phyloP scores from a whole-genome alignment of 2,888 invertebrate genomes.

The Sminthurinus aureus region DNA sequence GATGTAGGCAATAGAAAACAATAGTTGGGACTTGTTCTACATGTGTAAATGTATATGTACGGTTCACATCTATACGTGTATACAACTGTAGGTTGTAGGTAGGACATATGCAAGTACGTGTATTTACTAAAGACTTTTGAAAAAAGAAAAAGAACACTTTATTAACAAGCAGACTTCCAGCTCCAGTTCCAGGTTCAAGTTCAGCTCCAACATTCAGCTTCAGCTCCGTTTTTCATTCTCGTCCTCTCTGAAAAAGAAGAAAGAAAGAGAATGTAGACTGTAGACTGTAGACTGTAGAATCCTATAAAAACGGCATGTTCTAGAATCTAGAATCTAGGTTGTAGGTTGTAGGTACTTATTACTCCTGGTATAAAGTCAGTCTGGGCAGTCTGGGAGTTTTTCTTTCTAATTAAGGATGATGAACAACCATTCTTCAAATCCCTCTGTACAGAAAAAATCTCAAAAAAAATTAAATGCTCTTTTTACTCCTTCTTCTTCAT shows the following conservation, averaged over 20 bases:
- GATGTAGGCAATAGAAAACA: too few relatives aligned
- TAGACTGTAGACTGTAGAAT: neutral
- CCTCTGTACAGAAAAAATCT: too few relatives aligned
- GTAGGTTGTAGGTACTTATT: too few relatives aligned
- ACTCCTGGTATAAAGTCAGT: too few relatives aligned
- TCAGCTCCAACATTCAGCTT: neutral
- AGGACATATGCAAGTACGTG: too few relatives aligned
- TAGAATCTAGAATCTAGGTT: neutral
- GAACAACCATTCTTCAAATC: neutral
- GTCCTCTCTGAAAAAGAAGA: neutral
- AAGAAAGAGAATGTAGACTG: neutral
- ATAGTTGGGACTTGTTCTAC: too few relatives aligned
- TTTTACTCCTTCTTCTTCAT: neutral
- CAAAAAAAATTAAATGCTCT: too few relatives aligned
- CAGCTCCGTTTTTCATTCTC: neutral
- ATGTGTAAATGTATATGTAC: too few relatives aligned
- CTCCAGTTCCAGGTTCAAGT: neutral
- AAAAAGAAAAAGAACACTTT: slow-evolving; percentile 18
- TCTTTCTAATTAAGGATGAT: slow-evolving; percentile 23
- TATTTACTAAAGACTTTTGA: too few relatives aligned
- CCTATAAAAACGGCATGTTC: too few relatives aligned
- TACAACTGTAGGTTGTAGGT: too few relatives aligned
- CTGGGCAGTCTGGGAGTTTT: slow-evolving; percentile 3
- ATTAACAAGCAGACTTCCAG: slow-evolving; percentile 12
- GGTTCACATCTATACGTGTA: too few relatives aligned